Evolutionary conservation across 2,888 invertebrate genomes (phyloP).

Genomic region (Apotomis betuletana): DNA sequence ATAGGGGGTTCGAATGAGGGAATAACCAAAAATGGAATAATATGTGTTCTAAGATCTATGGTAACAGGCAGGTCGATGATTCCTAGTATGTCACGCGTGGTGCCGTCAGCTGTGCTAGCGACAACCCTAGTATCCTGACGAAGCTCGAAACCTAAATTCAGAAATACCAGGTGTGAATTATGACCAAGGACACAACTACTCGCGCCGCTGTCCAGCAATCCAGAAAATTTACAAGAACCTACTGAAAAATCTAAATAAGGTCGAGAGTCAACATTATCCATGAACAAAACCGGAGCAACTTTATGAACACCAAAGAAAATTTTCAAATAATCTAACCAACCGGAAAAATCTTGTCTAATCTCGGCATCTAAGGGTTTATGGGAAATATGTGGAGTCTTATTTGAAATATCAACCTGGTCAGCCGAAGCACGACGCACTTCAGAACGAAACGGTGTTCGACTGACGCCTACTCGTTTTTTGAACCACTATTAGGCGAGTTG

Average conservation of each 20-base stretch:
- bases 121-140: no score
- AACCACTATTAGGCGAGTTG: not conserved
- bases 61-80: slow-evolving; percentile 11
- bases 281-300: slow-evolving; percentile 4
- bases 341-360: not conserved
- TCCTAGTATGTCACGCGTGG: not conserved
- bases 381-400: not conserved
- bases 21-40: slow-evolving; percentile 1
- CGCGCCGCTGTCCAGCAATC: slow-evolving; percentile 27
- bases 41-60: not conserved
- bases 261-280: slow-evolving; percentile 8
- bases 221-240: not conserved
- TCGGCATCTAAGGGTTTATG: not conserved
- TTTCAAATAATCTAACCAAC: slow-evolving; percentile 5
- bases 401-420: not conserved
- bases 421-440: slow-evolving; percentile 13
- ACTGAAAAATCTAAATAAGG: slow-evolving; percentile 13
- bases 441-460: slow-evolving; percentile 11
- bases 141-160: not conserved
- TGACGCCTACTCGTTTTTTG: slow-evolving; percentile 23
- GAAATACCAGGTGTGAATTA: not conserved
- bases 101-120: slow-evolving; percentile 20
- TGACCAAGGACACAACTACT: slow-evolving; percentile 16
- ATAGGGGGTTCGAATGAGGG: slow-evolving; percentile 21
- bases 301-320: slow-evolving; percentile 10